A percentile compares a stretch with the other conserved stretches of the same genome.
Conservation (phyloP, 2,797 vertebrate genomes). For the Danio jaintianensis region DNA sequence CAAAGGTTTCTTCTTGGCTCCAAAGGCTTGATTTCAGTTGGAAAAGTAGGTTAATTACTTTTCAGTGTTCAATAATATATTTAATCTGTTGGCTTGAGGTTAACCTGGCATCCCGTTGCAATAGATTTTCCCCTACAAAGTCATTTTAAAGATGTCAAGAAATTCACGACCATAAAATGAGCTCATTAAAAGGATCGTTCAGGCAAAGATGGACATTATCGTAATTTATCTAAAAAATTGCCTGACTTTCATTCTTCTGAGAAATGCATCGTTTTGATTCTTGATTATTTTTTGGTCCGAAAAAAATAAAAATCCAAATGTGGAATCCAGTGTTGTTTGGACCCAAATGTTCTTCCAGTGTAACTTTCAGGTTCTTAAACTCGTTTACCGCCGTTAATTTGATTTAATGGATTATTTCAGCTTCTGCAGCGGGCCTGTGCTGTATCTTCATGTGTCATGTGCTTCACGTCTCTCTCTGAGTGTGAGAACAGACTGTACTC, state of each 20-base stretch:
- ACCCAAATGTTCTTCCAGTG: background rate
- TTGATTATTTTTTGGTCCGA: background rate
- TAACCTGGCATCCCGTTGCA: slow-evolving; percentile 30
- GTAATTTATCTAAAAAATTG: background rate
- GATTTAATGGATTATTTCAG: slow-evolving; percentile 1
- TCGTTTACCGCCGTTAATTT: background rate
- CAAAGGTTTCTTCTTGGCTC: slow-evolving; percentile 19
- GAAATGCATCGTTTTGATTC: background rate
- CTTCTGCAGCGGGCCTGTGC: slow-evolving; percentile 12
- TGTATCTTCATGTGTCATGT: slow-evolving; percentile 29
- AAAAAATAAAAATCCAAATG: background rate
- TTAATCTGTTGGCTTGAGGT: slow-evolving; percentile 36
- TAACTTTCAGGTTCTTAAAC: background rate
- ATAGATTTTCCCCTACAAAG: slow-evolving; percentile 15
- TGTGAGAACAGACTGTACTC: slow-evolving; percentile 35
- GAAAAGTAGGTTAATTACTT: slow-evolving; percentile 47
- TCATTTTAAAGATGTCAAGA: slow-evolving; percentile 30
- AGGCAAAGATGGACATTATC: background rate
- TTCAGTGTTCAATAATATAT: slow-evolving; percentile 35
- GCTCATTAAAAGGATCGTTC: slow-evolving; percentile 9
- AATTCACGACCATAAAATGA: background rate
- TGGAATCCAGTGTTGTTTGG: too few relatives aligned
- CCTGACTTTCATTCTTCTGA: background rate
- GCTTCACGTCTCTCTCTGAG: slow-evolving; percentile 18
- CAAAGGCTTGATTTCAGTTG: slow-evolving; percentile 19